These are phyloP conservation scores for Noctua janthe DNA, from an alignment of 2,888 invertebrate species.

Conservation along the genomic window DNA sequence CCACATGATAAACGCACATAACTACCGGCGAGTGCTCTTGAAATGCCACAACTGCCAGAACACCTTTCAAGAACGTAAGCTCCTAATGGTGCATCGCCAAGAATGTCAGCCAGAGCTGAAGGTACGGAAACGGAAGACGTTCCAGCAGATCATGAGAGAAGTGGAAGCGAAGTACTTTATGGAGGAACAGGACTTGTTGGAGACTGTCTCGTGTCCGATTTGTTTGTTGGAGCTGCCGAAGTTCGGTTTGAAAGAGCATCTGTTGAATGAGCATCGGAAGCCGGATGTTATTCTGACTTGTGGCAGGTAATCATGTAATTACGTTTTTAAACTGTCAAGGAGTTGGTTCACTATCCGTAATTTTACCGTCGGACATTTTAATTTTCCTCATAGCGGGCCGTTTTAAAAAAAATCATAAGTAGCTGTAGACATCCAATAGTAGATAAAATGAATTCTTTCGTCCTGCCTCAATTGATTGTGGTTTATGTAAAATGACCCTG, in stretches of 20 bases:
- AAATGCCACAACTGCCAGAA: slow-evolving; percentile 71
- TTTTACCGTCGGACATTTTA: too few relatives aligned
- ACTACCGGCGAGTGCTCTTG: slow-evolving; percentile 67
- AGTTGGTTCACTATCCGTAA: too few relatives aligned
- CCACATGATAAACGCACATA: slow-evolving; percentile 72
- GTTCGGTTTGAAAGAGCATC: slow-evolving; percentile 69
- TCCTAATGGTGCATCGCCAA: slow-evolving; percentile 59
- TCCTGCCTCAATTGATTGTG: too few relatives aligned
- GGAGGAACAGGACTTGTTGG: slow-evolving; percentile 55
- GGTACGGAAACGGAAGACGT: slow-evolving; percentile 64
- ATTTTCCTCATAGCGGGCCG: too few relatives aligned
- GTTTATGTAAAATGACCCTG: too few relatives aligned
- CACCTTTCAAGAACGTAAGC: slow-evolving; percentile 65
- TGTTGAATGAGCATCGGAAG: slow-evolving; percentile 68
- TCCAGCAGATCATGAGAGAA: slow-evolving; percentile 68
- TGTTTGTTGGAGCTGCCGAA: slow-evolving; percentile 70
- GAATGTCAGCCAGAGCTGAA: slow-evolving; percentile 68
- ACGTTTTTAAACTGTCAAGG: too few relatives aligned
- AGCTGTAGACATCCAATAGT: too few relatives aligned
- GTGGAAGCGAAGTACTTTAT: slow-evolving; percentile 60
- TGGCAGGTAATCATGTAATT: slow-evolving; percentile 24
- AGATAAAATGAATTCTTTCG: too few relatives aligned
- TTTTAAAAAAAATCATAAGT: too few relatives aligned
- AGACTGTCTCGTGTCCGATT: slow-evolving; percentile 65
- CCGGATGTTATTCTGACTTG: slow-evolving; percentile 66